Evolutionary conservation across 2,797 vertebrate genomes (phyloP).

Genomic region (Chromobotia macracanthus): DNA sequence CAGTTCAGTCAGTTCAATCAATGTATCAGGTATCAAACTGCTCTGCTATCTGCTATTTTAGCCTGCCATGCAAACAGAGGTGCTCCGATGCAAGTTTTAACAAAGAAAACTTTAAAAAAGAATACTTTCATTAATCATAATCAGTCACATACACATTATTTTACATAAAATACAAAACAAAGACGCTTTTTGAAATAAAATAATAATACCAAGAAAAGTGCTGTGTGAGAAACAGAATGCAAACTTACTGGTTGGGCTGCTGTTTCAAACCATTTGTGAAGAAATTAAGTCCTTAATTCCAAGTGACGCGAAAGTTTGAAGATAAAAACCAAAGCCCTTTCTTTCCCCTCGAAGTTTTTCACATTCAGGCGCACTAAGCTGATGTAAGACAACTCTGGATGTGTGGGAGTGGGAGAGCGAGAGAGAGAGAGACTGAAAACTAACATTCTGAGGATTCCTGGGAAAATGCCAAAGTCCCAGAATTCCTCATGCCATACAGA

Average conservation of each 20-base stretch:
- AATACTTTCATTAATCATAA: no score
- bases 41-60: conserved; percentile 70
- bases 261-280: conserved; percentile 63
- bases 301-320: conserved; percentile 24
- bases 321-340: conserved; percentile 42
- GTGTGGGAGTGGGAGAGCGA: conserved; percentile 15
- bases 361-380: conserved; percentile 75
- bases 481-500: conserved; percentile 92
- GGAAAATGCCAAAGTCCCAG: conserved; percentile 89
- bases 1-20: conserved; percentile 40
- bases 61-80: conserved; percentile 75
- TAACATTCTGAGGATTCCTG: conserved; percentile 95
- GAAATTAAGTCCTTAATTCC: conserved; percentile 56
- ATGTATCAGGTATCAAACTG: conserved; percentile 50
- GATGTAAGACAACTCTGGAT: conserved; percentile 90
- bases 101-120: conserved; percentile 7
- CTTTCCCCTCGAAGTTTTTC: conserved; percentile 61
- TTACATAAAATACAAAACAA: neutral
- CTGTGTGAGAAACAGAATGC: neutral
- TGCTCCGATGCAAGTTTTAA: conserved; percentile 60
- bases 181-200: neutral
- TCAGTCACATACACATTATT: no score
- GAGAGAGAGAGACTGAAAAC: conserved; percentile 57
- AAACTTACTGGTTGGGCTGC: conserved; percentile 60
- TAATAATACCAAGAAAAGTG: conserved; percentile 36